These are phyloP conservation scores for Lepidostoma basale DNA, from an alignment of 1,140 invertebrate genomes.

Conservation along the genomic window DNA sequence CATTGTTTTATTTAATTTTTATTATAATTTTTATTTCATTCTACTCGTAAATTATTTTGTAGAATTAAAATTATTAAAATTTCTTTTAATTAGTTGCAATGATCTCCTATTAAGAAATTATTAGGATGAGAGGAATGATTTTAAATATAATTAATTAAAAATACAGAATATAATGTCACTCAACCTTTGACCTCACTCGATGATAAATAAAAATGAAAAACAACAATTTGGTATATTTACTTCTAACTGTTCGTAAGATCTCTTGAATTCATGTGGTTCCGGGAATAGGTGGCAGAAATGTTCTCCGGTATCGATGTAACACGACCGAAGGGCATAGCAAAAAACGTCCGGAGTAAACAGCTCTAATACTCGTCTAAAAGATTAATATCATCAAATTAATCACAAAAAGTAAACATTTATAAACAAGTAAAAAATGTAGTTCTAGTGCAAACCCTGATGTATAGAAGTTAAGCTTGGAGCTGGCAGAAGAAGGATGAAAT, in stretches of 20 bases:
- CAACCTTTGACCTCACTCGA: too few relatives aligned
- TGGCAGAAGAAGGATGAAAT: too few relatives aligned
- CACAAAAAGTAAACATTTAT: not conserved
- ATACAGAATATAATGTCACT: not conserved
- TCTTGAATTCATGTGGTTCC: conserved; percentile 25
- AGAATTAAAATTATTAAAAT: too few relatives aligned
- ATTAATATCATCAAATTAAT: too few relatives aligned
- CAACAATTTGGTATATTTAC: too few relatives aligned
- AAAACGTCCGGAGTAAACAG: conserved; percentile 42
- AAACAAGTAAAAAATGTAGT: not conserved
- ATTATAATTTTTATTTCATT: too few relatives aligned
- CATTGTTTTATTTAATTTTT: too few relatives aligned
- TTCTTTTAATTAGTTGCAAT: conserved; percentile 25
- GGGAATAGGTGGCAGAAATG: conserved; percentile 41
- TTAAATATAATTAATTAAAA: not conserved
- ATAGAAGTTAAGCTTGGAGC: too few relatives aligned
- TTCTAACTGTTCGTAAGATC: conserved; percentile 10
- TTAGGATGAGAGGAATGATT: not conserved
- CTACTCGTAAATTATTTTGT: too few relatives aligned
- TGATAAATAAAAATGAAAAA: too few relatives aligned
- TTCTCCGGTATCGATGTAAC: conserved; percentile 34
- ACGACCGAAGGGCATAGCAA: conserved; percentile 35
- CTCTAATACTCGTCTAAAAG: conserved; percentile 31
- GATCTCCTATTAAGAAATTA: too few relatives aligned
- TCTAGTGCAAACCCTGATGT: too few relatives aligned